Conservation (phyloP, 2,797 vertebrate species). For the Sebastes ruberrimus region DNA sequence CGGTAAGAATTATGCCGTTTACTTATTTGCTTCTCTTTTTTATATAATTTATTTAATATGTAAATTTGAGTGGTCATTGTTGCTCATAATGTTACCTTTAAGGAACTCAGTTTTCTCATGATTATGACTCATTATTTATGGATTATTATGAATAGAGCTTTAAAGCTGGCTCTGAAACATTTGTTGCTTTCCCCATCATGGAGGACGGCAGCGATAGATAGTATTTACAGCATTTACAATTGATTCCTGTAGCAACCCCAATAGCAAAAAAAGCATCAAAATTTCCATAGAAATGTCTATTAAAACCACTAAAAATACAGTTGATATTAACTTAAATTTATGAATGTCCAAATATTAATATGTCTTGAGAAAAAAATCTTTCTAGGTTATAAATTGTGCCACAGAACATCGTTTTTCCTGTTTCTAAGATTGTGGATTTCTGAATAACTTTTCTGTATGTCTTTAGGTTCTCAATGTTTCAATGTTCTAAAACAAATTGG, state of each 20-base stretch:
- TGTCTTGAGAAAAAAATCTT: neutral
- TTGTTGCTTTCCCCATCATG: neutral
- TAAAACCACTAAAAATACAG: neutral
- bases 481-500: slow-evolving; percentile 90
- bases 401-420: neutral
- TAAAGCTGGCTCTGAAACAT: neutral
- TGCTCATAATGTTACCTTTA: neutral
- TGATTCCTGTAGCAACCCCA: neutral
- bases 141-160: neutral
- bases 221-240: neutral
- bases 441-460: neutral
- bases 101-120: neutral
- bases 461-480: slow-evolving; percentile 95
- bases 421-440: neutral
- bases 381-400: neutral
- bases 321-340: neutral
- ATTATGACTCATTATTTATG: neutral
- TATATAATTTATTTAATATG: neutral
- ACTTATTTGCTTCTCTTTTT: neutral
- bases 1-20: slow-evolving; percentile 80
- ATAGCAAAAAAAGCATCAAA: neutral
- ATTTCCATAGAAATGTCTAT: neutral
- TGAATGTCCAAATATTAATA: neutral
- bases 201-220: neutral
- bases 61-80: neutral